Evolutionary conservation across 2,888 invertebrate species (phyloP).

Genomic region (Nebria brevicollis): DNA sequence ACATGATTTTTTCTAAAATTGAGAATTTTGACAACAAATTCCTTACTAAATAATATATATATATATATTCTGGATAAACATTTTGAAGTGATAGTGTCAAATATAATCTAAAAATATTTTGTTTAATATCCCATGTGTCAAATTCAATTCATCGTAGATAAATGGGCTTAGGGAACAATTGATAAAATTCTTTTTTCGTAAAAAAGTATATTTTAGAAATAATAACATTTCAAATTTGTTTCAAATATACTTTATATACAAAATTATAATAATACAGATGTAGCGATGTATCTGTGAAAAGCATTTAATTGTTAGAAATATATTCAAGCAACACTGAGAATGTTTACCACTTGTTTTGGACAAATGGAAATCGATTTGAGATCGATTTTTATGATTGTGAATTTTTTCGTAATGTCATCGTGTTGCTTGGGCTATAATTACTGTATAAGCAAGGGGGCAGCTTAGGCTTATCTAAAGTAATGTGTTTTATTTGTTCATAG

Average conservation of each 20-base stretch:
- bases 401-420: background rate
- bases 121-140: background rate
- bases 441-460: conserved; percentile 62
- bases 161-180: background rate
- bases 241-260: conserved; percentile 25
- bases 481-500: conserved; percentile 31
- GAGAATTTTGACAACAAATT: background rate
- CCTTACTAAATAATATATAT: background rate
- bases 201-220: background rate
- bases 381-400: background rate
- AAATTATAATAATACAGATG: conserved; percentile 20
- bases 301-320: conserved; percentile 40
- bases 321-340: conserved; percentile 29
- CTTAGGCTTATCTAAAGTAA: conserved; percentile 56
- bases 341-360: background rate
- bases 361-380: background rate
- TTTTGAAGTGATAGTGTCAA: background rate
- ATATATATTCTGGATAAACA: background rate
- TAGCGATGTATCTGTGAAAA: conserved; percentile 47
- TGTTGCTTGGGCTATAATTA: conserved; percentile 37
- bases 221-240: conserved; percentile 2
- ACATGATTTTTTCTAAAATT: background rate
- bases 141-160: background rate
- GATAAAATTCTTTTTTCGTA: conserved; percentile 10
- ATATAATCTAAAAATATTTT: background rate